Conservation (phyloP, 1,140 invertebrate genomes). For the Parasteatoda tepidariorum region DNA sequence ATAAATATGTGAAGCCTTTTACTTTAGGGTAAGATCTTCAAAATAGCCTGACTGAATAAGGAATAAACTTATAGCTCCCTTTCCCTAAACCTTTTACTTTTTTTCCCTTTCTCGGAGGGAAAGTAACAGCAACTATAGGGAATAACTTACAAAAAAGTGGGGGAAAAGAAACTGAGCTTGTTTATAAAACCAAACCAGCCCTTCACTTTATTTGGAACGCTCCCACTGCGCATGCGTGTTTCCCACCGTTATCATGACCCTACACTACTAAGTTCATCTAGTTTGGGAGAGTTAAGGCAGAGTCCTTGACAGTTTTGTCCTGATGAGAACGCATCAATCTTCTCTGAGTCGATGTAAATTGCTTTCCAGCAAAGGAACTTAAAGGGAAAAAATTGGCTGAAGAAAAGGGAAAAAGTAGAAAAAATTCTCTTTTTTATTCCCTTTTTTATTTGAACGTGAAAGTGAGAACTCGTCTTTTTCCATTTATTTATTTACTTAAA, state of each 20-base stretch:
- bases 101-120: neutral
- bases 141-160: neutral
- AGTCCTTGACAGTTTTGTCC: slow-evolving; percentile 34
- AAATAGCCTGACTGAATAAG: slow-evolving; percentile 53
- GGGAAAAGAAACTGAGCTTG: neutral
- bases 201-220: neutral
- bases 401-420: slow-evolving; percentile 7
- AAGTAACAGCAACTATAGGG: neutral
- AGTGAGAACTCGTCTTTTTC: slow-evolving; percentile 29
- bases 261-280: slow-evolving; percentile 33
- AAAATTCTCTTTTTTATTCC: neutral
- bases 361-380: slow-evolving; percentile 36
- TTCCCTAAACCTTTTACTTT: neutral
- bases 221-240: slow-evolving; percentile 3
- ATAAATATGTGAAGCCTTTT: slow-evolving; percentile 58
- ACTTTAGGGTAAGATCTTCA: slow-evolving; percentile 34
- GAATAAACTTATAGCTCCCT: slow-evolving; percentile 36
- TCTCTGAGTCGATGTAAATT: slow-evolving; percentile 52
- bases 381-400: slow-evolving; percentile 5
- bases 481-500: slow-evolving; percentile 53
- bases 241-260: slow-evolving; percentile 22
- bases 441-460: neutral
- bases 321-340: slow-evolving; percentile 57
- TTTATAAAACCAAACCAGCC: slow-evolving; percentile 9
- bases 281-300: slow-evolving; percentile 20